These are phyloP conservation scores for Phaethornis superciliosus DNA, from an alignment of 2,113 vertebrate species.

Conservation along the genomic window DNA sequence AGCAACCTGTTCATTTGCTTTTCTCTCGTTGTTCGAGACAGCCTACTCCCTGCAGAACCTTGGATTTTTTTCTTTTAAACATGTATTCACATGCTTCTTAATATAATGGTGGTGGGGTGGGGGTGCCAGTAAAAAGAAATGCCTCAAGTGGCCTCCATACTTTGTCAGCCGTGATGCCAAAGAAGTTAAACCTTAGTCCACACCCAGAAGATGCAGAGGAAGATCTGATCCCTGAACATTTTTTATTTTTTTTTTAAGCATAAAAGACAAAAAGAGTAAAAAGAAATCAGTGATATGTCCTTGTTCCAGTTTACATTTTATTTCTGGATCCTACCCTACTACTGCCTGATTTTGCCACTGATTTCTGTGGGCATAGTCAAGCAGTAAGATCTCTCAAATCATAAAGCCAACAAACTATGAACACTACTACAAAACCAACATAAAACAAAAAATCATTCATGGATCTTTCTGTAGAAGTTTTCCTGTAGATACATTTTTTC, in stretches of 20 bases:
- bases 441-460: neutral
- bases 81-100: neutral
- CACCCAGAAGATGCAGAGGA: neutral
- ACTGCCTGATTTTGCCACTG: neutral
- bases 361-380: neutral
- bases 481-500: neutral
- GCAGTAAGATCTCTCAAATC: neutral
- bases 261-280: neutral
- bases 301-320: neutral
- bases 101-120: neutral
- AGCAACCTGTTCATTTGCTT: neutral
- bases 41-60: neutral
- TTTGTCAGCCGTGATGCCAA: neutral
- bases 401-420: neutral
- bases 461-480: neutral
- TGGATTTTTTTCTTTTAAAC: neutral
- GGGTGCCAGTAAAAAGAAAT: neutral
- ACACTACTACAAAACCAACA: neutral
- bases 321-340: neutral
- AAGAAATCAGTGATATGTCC: neutral
- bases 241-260: neutral
- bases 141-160: neutral
- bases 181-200: neutral
- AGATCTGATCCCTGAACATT: neutral
- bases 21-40: neutral